Percentiles rank a stretch among this genome's conserved stretches.
Evolutionary conservation across 2,888 invertebrate species (phyloP).

Genomic region (Teleogryllus oceanicus): DNA sequence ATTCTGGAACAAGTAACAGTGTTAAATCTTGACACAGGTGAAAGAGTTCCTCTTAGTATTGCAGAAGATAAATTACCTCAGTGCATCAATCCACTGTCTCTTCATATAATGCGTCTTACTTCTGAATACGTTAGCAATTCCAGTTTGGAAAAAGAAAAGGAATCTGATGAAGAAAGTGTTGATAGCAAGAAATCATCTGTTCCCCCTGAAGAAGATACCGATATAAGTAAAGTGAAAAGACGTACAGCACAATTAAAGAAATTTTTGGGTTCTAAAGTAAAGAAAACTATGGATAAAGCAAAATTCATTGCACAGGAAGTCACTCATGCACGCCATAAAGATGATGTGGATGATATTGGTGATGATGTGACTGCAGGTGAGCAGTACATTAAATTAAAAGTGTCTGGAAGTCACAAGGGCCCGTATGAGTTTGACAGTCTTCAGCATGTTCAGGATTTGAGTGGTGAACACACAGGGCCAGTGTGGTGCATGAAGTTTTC

Average conservation of each 20-base stretch:
- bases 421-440: slow-evolving; percentile 93
- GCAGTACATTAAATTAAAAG: slow-evolving; percentile 80
- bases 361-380: slow-evolving; percentile 72
- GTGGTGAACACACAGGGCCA: slow-evolving; percentile 82
- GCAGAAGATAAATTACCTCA: slow-evolving; percentile 91
- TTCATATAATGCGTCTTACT: slow-evolving; percentile 91
- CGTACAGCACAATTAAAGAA: slow-evolving; percentile 61
- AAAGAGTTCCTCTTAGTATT: slow-evolving; percentile 87
- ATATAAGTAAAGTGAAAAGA: slow-evolving; percentile 51
- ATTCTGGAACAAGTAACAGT: slow-evolving; percentile 82
- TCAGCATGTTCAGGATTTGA: slow-evolving; percentile 79
- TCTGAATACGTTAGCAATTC: slow-evolving; percentile 80
- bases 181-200: slow-evolving; percentile 60
- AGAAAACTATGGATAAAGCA: slow-evolving; percentile 87
- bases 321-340: slow-evolving; percentile 81
- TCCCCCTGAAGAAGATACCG: slow-evolving; percentile 53
- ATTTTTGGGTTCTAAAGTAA: slow-evolving; percentile 83
- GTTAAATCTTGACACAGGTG: slow-evolving; percentile 65
- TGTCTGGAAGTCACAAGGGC: slow-evolving; percentile 93
- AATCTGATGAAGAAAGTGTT: slow-evolving; percentile 73
- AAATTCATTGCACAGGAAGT: slow-evolving; percentile 80
- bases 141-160: slow-evolving; percentile 63
- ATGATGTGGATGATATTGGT: slow-evolving; percentile 78
- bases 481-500: slow-evolving; percentile 99
- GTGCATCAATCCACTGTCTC: slow-evolving; percentile 87